Evolutionary conservation across 92 coral and sea anemone species (phyloP).

Genomic region (Meandrina meandrites): DNA sequence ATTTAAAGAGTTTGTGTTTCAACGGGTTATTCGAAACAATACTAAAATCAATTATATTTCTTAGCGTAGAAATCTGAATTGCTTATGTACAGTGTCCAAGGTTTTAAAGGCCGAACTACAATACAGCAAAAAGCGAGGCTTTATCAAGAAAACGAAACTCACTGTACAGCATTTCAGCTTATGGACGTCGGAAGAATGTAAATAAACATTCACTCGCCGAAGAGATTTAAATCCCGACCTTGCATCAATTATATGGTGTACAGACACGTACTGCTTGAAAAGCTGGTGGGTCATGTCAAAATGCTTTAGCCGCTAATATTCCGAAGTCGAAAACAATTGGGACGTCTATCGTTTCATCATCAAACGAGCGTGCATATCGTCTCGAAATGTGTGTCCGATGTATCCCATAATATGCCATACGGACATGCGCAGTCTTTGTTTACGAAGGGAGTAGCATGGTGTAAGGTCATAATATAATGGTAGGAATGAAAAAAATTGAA

Average conservation of each 20-base stretch:
- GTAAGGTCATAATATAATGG: no score
- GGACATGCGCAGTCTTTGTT: not conserved
- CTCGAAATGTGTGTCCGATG: not conserved
- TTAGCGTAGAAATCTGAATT: not conserved
- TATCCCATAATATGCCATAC: constrained; percentile 4
- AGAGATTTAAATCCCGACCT: not conserved
- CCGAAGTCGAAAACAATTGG: not conserved
- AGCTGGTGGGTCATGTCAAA: not conserved
- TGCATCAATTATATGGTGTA: not conserved
- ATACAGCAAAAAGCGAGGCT: not conserved
- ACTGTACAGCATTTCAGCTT: not conserved
- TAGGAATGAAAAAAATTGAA: not conserved
- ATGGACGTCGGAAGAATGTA: not conserved
- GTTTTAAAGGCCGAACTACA: not conserved
- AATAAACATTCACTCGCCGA: not conserved
- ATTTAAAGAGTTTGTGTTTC: not conserved
- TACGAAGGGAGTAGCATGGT: not conserved
- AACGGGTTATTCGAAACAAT: not conserved
- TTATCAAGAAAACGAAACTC: not conserved
- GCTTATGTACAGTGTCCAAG: not conserved
- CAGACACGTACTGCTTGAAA: not conserved
- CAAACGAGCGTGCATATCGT: not conserved
- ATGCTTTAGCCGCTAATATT: not conserved
- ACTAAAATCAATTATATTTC: not conserved
- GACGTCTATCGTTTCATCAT: not conserved